Percentiles rank a stretch among this genome's conserved stretches.
These are phyloP conservation scores for Leguminivora glycinivorella DNA, from an alignment of 1,140 invertebrate species.

Conservation along the genomic window DNA sequence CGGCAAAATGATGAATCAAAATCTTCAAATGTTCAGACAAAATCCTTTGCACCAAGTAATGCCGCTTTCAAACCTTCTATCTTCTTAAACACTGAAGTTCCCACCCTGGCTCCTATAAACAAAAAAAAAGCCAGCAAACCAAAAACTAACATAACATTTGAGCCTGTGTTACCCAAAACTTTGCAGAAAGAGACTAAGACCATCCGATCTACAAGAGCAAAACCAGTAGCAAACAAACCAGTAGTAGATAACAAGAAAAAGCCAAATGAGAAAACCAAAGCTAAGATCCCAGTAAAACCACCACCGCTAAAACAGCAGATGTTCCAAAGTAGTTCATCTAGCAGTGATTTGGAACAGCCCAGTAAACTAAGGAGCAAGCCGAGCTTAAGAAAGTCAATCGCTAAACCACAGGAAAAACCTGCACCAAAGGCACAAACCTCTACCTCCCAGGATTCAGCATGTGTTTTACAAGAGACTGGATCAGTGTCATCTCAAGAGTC, in stretches of 20 bases:
- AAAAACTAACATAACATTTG: slow-evolving; percentile 35
- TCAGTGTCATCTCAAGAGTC: not conserved
- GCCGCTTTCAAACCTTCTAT: slow-evolving; percentile 55
- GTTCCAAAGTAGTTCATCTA: slow-evolving; percentile 31
- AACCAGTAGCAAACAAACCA: slow-evolving; percentile 18
- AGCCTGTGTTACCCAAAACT: slow-evolving; percentile 36
- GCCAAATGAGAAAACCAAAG: slow-evolving; percentile 26
- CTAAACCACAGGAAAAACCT: slow-evolving; percentile 32
- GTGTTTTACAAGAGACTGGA: not conserved
- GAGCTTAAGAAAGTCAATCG: slow-evolving; percentile 22
- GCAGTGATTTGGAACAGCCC: slow-evolving; percentile 35
- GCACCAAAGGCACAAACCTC: not conserved
- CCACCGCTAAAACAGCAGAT: slow-evolving; percentile 28
- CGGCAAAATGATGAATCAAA: slow-evolving; percentile 27
- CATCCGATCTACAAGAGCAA: slow-evolving; percentile 32
- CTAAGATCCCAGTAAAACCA: not conserved
- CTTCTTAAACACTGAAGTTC: slow-evolving; percentile 45
- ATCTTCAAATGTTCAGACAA: not conserved
- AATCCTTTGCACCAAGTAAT: slow-evolving; percentile 68
- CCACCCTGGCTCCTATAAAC: slow-evolving; percentile 35
- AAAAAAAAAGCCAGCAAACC: slow-evolving; percentile 38
- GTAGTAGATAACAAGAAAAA: not conserved
- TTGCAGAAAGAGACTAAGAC: slow-evolving; percentile 25
- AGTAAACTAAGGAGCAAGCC: not conserved
- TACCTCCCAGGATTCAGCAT: not conserved